Evolutionary conservation across 2,113 vertebrate species (phyloP), one percentile per base, ranked within the genome.

Genomic region (Symphodus melops): DNA sequence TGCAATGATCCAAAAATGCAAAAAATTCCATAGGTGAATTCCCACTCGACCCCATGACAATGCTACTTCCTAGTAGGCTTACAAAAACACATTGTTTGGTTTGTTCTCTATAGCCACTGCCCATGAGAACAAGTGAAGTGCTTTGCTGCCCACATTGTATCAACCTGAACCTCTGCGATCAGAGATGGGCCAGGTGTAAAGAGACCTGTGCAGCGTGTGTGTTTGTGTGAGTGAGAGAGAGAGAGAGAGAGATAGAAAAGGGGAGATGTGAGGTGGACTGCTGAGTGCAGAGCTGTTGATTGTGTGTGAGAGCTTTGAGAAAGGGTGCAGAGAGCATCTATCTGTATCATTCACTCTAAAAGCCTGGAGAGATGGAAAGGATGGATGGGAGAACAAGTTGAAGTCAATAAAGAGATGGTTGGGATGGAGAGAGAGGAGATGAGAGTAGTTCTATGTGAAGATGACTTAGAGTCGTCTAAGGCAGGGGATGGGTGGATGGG

Each of bases 311-410:
- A 92, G 90, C 91, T 90, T 79, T 82, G 87, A 88, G 90, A 91
- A 91, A 89, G 86, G 79, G 70, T 86, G 81, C 84, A 83, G 90
- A 89, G 87, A 90, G 90, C 88, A 91, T 92, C 85, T 91, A 88
- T 92, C 90, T 90, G 81, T 91, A 90, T 91, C 91, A 88, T 89
- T 92, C 90, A 86, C 84, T 90, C 84, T 90, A 90, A 92, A 92
- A 92, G 89, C 88, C 84, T 81, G 75, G 63, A 88, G 85, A 91
- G 83, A 90, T 88, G 81, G 84, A 87, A 83, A 85, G 88, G 88
- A 90, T 92, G 88, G 88, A 88, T 91, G 89, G 85, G 79, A 83
- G 88, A 84, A 89, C 88, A 91, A 91, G 91, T 90, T 88, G 77
- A 80, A 89, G 88, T 91, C 90, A 92, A 92, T 90, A 92, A 90